These are phyloP conservation scores for Naso thynnoides DNA, from an alignment of 2,797 vertebrate genomes.

Conservation along the genomic window DNA sequence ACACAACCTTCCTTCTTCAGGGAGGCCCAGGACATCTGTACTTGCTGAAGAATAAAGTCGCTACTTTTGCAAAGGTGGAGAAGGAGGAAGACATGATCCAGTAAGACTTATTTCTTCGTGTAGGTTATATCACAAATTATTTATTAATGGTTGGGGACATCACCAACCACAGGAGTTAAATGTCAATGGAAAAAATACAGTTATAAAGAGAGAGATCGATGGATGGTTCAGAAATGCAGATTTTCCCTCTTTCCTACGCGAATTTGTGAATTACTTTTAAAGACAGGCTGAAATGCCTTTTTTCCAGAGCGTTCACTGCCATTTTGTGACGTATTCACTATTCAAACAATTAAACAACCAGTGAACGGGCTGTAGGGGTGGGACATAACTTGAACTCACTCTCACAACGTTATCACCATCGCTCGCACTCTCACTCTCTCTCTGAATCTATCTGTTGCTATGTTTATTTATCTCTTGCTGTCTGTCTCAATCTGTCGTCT, in stretches of 20 bases:
- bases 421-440: no score
- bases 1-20: constrained; percentile 69
- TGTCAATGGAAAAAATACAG: background rate
- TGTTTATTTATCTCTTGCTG: no score
- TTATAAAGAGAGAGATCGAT: background rate
- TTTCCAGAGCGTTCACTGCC: no score
- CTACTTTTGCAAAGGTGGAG: constrained; percentile 98
- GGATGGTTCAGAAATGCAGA: background rate
- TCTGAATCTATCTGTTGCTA: no score
- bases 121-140: background rate
- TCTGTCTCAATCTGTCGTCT: no score
- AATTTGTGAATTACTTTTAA: background rate
- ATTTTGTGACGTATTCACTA: no score
- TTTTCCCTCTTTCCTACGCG: background rate
- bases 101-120: constrained; percentile 82
- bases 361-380: no score
- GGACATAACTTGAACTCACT: no score
- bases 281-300: background rate
- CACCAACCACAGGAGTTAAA: background rate
- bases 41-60: constrained; percentile 97
- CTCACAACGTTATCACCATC: no score
- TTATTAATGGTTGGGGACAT: background rate
- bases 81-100: constrained; percentile 98
- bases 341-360: no score
- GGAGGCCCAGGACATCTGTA: constrained; percentile 96